phyloP scores from a whole-genome alignment of 1,140 invertebrate genomes.

The Drosophila aff. region DNA sequence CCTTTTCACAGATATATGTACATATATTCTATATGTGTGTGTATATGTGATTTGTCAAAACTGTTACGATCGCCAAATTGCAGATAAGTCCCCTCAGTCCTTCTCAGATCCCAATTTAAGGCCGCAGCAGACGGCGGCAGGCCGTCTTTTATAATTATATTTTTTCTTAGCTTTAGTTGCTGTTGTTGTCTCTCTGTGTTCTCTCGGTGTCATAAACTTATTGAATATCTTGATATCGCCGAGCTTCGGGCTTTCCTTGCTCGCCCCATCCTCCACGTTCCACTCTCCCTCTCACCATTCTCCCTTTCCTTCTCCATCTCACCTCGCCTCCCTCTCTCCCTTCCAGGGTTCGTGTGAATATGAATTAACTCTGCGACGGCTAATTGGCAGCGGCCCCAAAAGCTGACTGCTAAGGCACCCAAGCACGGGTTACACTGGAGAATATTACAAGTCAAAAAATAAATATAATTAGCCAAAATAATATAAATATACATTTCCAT shows the following conservation, averaged over 20 bases:
- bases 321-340: neutral
- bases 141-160: constrained; percentile 45
- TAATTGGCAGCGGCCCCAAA: constrained; percentile 60
- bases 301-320: too few species aligned
- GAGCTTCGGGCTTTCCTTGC: neutral
- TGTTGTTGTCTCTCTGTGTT: neutral
- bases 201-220: constrained; percentile 67
- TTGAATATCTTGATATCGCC: constrained; percentile 70
- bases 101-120: constrained; percentile 8
- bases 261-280: too few species aligned
- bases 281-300: neutral
- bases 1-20: constrained; percentile 8
- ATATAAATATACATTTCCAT: too few species aligned
- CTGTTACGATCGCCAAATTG: constrained; percentile 83
- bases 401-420: constrained; percentile 31
- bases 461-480: too few species aligned
- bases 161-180: neutral
- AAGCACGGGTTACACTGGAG: neutral
- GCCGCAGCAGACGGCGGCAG: constrained; percentile 25
- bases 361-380: constrained; percentile 25
- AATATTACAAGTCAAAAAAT: neutral
- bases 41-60: constrained; percentile 80
- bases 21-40: constrained; percentile 3
- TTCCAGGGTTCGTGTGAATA: constrained; percentile 35
- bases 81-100: constrained; percentile 58